Percentiles rank a stretch among this genome's conserved stretches.
Conservation (phyloP, 2,797 vertebrate genomes). For the Rhabdophis nuchalis region DNA sequence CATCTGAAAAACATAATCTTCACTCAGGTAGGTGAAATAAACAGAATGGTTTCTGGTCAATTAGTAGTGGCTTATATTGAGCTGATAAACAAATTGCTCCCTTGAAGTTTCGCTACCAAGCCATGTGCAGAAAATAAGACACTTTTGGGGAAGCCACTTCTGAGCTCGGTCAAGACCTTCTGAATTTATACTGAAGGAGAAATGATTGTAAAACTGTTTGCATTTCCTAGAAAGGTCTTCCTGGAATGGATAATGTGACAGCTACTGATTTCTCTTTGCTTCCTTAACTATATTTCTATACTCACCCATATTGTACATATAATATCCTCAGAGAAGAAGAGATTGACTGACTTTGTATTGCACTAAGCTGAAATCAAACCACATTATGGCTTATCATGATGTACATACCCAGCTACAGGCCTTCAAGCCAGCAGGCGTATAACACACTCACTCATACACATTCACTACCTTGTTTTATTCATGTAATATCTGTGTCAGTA, state of each 20-base stretch:
- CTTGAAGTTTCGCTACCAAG: not conserved
- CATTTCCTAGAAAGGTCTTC: not conserved
- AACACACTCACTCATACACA: not conserved
- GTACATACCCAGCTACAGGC: not conserved
- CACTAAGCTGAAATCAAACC: not conserved
- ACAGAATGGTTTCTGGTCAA: constrained; percentile 4
- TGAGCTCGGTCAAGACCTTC: not conserved
- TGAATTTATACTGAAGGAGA: not conserved
- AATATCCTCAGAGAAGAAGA: not conserved
- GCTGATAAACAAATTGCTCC: not conserved
- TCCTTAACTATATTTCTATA: not conserved
- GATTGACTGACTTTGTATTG: not conserved
- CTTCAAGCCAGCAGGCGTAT: not conserved
- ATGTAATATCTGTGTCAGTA: not conserved
- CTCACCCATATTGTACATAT: not conserved
- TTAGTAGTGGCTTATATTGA: not conserved
- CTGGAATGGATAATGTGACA: not conserved
- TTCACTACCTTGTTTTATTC: not conserved
- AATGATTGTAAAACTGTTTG: not conserved
- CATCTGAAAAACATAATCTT: constrained; percentile 49
- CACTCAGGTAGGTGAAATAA: constrained; percentile 50
- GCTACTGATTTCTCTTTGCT: not conserved
- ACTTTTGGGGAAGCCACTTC: not conserved
- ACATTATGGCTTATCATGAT: not conserved
- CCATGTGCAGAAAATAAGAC: not conserved